Evolutionary conservation across 2,113 vertebrate species (phyloP).

Genomic region (Rhea pennata): DNA sequence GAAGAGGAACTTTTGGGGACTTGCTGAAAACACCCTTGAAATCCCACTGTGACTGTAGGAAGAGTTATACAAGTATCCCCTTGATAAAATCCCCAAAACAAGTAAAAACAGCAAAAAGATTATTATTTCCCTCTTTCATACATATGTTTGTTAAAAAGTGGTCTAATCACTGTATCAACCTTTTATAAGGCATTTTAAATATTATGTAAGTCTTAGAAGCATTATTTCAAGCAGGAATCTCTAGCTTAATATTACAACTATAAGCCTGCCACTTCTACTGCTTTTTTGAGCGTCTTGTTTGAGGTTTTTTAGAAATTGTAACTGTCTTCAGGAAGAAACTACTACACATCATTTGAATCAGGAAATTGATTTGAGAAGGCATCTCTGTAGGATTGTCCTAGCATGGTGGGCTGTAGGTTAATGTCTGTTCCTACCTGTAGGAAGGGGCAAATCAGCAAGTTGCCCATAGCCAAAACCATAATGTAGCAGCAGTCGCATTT

Average conservation of each 20-base stretch:
- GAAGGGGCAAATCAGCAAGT: not conserved
- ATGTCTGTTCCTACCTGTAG: not conserved
- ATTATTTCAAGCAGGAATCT: not conserved
- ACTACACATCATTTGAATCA: not conserved
- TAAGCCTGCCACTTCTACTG: not conserved
- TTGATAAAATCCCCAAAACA: not conserved
- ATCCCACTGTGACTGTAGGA: not conserved
- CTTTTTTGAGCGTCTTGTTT: not conserved
- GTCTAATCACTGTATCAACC: not conserved
- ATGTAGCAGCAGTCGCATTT: not conserved
- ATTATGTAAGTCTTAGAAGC: not conserved
- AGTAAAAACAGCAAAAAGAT: conserved; percentile 10
- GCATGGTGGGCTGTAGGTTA: not conserved
- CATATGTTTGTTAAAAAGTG: not conserved
- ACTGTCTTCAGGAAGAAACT: not conserved
- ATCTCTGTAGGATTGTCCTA: not conserved
- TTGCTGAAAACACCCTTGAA: not conserved
- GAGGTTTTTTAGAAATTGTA: not conserved
- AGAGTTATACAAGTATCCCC: not conserved
- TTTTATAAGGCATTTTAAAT: conserved; percentile 8
- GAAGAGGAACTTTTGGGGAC: not conserved
- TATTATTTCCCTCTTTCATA: not conserved
- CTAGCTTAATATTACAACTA: not conserved
- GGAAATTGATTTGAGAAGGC: not conserved
- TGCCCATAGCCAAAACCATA: not conserved